These are phyloP conservation scores for Syngnathus floridae DNA, from an alignment of 2,113 vertebrate genomes.

Conservation along the genomic window DNA sequence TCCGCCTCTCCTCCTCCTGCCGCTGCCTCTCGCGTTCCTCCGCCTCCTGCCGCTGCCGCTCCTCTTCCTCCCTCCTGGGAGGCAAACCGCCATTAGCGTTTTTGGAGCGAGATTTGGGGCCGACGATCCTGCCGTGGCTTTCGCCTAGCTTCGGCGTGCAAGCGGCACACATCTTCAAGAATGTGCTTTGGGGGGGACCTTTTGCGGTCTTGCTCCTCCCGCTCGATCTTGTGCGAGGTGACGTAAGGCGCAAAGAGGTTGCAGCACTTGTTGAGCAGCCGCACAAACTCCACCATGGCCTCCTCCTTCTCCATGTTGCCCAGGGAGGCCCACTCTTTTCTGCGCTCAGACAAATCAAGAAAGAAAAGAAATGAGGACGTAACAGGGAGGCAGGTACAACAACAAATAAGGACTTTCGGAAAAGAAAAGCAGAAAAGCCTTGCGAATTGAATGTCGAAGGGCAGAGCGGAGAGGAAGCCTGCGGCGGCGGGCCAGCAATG, in stretches of 20 bases:
- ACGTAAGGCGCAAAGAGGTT: slow-evolving; percentile 90
- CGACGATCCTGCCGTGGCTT: no score
- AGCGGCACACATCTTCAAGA: no score
- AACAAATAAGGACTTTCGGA: no score
- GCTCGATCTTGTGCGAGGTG: slow-evolving; percentile 94
- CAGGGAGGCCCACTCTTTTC: slow-evolving; percentile 92
- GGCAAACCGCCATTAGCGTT: background rate
- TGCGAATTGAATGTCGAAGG: no score
- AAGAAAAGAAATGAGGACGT: no score
- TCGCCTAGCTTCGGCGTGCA: no score
- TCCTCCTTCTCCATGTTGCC: slow-evolving; percentile 88
- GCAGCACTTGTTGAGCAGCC: slow-evolving; percentile 88
- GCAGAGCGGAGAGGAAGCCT: background rate
- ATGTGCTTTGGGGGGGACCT: slow-evolving; percentile 66
- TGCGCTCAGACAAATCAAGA: slow-evolving; percentile 37
- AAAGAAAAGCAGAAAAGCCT: no score
- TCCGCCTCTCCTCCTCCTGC: slow-evolving; percentile 81
- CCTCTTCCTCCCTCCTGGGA: slow-evolving; percentile 88
- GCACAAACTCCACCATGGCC: slow-evolving; percentile 94
- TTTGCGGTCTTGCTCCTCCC: slow-evolving; percentile 92
- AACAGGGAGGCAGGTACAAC: no score
- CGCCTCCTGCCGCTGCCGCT: slow-evolving; percentile 79
- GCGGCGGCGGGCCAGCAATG: slow-evolving; percentile 45
- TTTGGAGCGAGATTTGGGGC: no score
- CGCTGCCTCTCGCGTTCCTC: slow-evolving; percentile 83